These are phyloP conservation scores for Odontomyia ornata DNA, from an alignment of 2,888 invertebrate species.

Conservation along the genomic window DNA sequence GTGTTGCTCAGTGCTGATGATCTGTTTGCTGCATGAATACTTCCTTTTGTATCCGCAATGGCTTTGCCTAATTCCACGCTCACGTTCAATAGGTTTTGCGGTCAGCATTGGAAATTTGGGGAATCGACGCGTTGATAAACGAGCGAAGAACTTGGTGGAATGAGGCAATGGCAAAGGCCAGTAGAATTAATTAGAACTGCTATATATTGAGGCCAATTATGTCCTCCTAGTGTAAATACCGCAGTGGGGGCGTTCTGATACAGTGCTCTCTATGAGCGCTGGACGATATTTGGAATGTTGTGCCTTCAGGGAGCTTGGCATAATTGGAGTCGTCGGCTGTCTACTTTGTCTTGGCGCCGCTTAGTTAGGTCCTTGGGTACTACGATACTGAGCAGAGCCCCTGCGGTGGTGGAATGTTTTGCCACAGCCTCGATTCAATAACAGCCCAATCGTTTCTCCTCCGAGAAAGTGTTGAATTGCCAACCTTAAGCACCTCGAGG, in stretches of 20 bases:
- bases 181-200: conserved; percentile 16
- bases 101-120: conserved; percentile 15
- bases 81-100: not conserved
- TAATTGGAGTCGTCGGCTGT: not conserved
- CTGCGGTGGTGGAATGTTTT: not conserved
- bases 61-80: conserved; percentile 46
- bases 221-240: not conserved
- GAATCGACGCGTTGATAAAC: not conserved
- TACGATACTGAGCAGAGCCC: no score
- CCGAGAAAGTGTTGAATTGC: no score
- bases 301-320: not conserved
- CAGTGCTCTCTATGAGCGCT: not conserved
- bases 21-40: conserved; percentile 38
- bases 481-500: no score
- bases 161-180: not conserved
- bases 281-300: no score
- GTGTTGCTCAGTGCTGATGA: no score
- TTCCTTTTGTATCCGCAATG: conserved; percentile 18
- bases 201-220: conserved; percentile 22
- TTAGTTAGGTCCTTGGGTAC: not conserved
- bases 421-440: not conserved
- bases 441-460: no score
- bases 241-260: not conserved
- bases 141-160: not conserved
- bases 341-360: not conserved